phyloP scores from a whole-genome alignment of 2,888 invertebrate species.

The Anagyrus pseudococci region DNA sequence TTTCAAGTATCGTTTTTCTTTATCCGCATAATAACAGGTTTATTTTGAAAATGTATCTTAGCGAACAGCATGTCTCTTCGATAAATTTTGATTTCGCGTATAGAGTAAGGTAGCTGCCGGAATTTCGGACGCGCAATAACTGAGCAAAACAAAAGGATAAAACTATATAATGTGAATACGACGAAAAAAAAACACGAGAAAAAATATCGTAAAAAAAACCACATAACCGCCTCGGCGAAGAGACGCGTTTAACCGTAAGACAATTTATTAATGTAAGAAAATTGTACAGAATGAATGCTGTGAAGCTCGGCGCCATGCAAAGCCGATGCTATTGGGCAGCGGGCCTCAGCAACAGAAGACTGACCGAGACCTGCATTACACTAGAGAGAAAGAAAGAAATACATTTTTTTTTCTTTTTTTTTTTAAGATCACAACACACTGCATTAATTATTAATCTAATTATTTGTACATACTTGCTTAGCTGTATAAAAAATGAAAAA shows the following conservation, averaged over 20 bases:
- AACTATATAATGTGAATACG: background rate
- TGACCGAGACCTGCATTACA: constrained; percentile 61
- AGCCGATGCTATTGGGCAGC: constrained; percentile 27
- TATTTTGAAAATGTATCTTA: background rate
- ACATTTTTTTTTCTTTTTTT: constrained; percentile 25
- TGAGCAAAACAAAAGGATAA: background rate
- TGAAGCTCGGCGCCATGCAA: constrained; percentile 19
- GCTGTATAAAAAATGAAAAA: constrained; percentile 36
- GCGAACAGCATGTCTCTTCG: background rate
- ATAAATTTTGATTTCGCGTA: constrained; percentile 11
- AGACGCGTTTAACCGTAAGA: background rate
- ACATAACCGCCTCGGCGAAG: background rate
- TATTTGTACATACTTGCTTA: constrained; percentile 59
- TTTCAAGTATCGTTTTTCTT: background rate
- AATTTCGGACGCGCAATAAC: constrained; percentile 29
- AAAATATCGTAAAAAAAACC: background rate
- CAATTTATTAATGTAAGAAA: background rate
- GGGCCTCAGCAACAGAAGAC: constrained; percentile 59
- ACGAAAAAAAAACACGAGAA: background rate
- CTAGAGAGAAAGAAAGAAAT: constrained; percentile 42
- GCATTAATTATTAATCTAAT: constrained; percentile 37
- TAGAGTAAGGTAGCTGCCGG: constrained; percentile 6
- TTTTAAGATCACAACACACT: constrained; percentile 52
- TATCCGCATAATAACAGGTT: background rate
- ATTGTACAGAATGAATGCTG: constrained; percentile 17